Conservation (phyloP, 2,797 vertebrate genomes). For the Tokudaia tokunoshimensis region DNA sequence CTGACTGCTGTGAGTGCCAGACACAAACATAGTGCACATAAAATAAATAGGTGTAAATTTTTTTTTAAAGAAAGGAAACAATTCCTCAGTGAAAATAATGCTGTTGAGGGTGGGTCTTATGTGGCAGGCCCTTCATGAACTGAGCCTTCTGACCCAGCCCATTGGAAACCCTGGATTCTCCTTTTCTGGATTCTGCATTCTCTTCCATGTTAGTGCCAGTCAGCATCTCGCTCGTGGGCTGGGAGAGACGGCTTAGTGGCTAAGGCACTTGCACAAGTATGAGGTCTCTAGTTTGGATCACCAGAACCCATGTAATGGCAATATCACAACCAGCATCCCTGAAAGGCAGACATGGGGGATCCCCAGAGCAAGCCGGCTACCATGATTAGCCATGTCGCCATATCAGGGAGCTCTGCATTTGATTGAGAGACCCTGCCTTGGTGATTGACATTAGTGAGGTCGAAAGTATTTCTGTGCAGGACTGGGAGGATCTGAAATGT, state of each 20-base stretch:
- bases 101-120: fast-evolving
- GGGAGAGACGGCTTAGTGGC: background rate
- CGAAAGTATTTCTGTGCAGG: background rate
- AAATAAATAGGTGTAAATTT: background rate
- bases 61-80: background rate
- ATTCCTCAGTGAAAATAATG: background rate
- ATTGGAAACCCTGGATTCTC: background rate
- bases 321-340: background rate
- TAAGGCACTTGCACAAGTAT: background rate
- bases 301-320: background rate
- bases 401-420: background rate
- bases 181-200: background rate
- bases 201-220: background rate
- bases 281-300: background rate
- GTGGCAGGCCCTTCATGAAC: background rate
- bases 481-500: background rate
- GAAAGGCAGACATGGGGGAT: background rate
- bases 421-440: background rate
- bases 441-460: background rate
- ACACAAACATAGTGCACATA: background rate
- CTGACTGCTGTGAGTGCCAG: background rate
- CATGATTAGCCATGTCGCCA: too few relatives aligned
- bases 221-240: background rate
- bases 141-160: background rate
- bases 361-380: background rate